Evolutionary conservation across 2,888 invertebrate species (phyloP), one percentile per base, ranked within the genome.

Genomic region (Trachelus iudaicus): DNA sequence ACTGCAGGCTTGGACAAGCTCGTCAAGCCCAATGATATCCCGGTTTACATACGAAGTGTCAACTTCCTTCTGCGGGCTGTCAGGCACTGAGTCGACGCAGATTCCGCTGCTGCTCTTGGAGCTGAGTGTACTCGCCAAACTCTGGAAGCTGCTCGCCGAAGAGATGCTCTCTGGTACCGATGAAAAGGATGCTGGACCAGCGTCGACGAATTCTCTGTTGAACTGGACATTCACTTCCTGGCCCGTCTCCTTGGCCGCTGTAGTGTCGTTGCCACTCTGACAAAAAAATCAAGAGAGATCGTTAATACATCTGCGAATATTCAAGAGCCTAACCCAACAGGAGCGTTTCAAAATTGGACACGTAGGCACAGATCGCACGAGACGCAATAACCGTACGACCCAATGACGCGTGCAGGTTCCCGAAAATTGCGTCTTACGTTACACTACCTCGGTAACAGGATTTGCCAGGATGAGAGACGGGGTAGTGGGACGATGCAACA

Each of bases 141-240:
- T 91, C 69, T 87, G 90, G 78, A 89, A 88, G 75, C 90, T 90
- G 81, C 90, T 89, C 15, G 88, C 88, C 73, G 90, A 89, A 1
- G 90, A 90, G 15, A 90, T 77, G 78, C 86, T 88, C 33, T 84
- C 87, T 11, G 85, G 83, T 0, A 79, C 75, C 31, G 77, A 76
- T 69, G 34, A 69, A 30, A 69, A 76, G 31, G 75, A 40, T 30
- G 31, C 75, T 12, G 83, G 69, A 75, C 74, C 82, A 40, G 82
- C 89, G 76, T 90, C 90, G 68, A 84, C 87, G 75, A 90, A 90
- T 79, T 90, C 90, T 68, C 90, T 88, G 75, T 86, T 83, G 78
- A 90, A 90, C 71, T 84, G 87, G 69, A 90, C 90, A 79, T 89
- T 89, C 77, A 90, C 85, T 81, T 90, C 89, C 84, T 89, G 89